phyloP scores from a whole-genome alignment of 1,140 invertebrate genomes.

The Orchesella cincta region DNA sequence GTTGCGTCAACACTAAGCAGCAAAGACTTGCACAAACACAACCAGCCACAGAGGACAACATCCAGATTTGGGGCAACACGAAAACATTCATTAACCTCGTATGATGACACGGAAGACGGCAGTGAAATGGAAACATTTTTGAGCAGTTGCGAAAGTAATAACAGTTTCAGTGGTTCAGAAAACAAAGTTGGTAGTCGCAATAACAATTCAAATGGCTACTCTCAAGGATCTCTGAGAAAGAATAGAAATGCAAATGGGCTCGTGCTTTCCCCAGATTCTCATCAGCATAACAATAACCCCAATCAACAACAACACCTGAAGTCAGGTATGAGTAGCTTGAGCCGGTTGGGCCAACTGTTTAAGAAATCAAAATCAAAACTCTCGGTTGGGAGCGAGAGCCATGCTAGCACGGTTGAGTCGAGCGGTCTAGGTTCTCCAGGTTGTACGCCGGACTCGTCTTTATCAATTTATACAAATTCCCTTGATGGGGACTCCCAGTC shows the following conservation, averaged over 20 bases:
- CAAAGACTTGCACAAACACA: neutral
- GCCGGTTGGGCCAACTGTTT: slow-evolving; percentile 36
- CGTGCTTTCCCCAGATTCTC: neutral
- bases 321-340: slow-evolving; percentile 8
- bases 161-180: slow-evolving; percentile 15
- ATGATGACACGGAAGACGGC: neutral
- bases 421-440: slow-evolving; percentile 36
- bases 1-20: neutral
- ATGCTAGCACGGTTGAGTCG: slow-evolving; percentile 31
- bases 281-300: neutral
- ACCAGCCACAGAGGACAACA: neutral
- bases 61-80: neutral
- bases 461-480: slow-evolving; percentile 49
- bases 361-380: slow-evolving; percentile 45
- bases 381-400: slow-evolving; percentile 44
- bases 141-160: slow-evolving; percentile 41
- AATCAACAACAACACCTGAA: neutral
- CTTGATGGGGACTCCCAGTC: slow-evolving; percentile 42
- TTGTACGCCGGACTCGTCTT: slow-evolving; percentile 46
- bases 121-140: slow-evolving; percentile 35
- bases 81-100: neutral
- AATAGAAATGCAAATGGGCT: neutral
- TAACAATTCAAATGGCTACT: neutral
- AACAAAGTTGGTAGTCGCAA: neutral
- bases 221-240: neutral